A percentile compares a stretch with the other conserved stretches of the same genome.
Conservation (phyloP, 2,113 vertebrate genomes). For the Pedionomus torquatus region DNA sequence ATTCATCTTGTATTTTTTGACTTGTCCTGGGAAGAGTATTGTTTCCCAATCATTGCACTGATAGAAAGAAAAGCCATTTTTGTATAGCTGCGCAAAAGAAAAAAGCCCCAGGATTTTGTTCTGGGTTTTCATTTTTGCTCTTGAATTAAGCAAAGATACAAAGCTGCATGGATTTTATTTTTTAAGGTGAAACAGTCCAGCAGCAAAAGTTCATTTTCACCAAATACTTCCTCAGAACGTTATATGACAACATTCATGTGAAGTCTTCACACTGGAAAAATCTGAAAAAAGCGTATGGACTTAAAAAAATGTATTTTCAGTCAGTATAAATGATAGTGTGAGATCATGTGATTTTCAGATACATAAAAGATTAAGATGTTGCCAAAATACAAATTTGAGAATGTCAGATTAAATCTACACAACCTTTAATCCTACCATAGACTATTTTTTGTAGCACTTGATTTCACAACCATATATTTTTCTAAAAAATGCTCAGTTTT, state of each 20-base stretch:
- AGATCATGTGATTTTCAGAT: neutral
- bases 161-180: neutral
- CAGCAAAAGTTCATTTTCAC: neutral
- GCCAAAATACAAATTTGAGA: neutral
- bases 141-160: neutral
- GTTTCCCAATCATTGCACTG: neutral
- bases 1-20: neutral
- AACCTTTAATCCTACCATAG: neutral
- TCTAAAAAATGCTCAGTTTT: neutral
- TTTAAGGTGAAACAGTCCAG: neutral
- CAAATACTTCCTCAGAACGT: neutral
- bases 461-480: neutral
- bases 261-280: neutral
- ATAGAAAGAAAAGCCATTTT: neutral
- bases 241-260: neutral
- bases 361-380: neutral
- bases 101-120: neutral
- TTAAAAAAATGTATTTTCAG: neutral
- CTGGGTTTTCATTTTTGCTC: neutral
- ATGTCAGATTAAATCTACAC: slow-evolving; percentile 1
- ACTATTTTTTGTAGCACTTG: neutral
- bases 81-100: neutral
- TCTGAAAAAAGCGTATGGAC: neutral
- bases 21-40: neutral
- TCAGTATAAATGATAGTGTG: neutral